Evolutionary conservation across 1,140 invertebrate genomes (phyloP), one percentile per base, ranked within the genome.

Genomic region (Calephelis virginiensis): DNA sequence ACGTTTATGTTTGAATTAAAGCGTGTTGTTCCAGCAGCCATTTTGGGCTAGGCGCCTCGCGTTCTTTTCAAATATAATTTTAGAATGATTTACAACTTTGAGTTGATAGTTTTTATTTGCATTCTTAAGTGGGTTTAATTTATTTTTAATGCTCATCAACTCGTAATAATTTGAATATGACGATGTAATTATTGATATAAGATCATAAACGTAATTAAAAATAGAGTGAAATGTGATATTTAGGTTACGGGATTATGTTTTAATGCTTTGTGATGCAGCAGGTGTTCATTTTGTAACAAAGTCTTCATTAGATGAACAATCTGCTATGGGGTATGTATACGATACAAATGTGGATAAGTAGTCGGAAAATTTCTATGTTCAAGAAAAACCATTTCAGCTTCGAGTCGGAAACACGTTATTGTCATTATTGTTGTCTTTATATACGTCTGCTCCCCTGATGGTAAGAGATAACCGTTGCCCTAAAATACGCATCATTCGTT

Each of bases 51-150:
- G 73, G 79, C 81, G 82, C 82, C 77, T 64, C 71, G 70, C 50
- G 50, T 56, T 56, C 50, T 53, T 53, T 66, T 75, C 70, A 67
- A 76, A 69, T 71, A 80, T 79, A 76, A 83, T 82, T 80, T 76
- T 74, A 62, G 77, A 82, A 80, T 87, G 83, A 87, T 87, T 85
- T 87, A 87, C 73, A 68, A 74, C 71, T 61, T 71, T 68, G 69
- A 70, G 71, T 74, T 74, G 76, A 80, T 76, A 81, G 79, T 78
- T 81, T 81, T 82, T 79, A 82, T 81, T 82, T 81, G 79, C 79
- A 72, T 69, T 77, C 69, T 72, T 66, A 76, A 76, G 74, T 76
- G 72, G 69, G 62, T 60, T 70, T 77, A 72, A 72, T 74, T 77
- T 74, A 74, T 76, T 66, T 45, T 62, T 62, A 45, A 62, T 50